These are phyloP conservation scores for Meteorus cinctellus DNA, from an alignment of 2,888 invertebrate genomes.

Conservation along the genomic window DNA sequence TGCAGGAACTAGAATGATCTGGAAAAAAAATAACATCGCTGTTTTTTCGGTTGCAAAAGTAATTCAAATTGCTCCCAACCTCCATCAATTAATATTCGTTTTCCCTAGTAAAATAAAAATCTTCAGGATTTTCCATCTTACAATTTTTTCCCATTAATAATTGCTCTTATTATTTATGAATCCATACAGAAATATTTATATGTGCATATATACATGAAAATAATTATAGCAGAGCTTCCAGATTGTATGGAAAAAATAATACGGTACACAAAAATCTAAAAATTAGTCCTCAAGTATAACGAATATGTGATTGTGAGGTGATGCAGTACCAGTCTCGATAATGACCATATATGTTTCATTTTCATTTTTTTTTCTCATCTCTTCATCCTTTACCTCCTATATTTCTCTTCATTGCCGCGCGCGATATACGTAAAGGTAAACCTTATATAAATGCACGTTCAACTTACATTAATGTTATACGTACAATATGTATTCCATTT, in stretches of 20 bases:
- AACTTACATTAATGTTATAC: background rate
- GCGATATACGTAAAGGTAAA: constrained; percentile 5
- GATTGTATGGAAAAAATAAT: constrained; percentile 32
- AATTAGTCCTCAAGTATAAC: constrained; percentile 58
- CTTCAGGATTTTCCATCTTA: background rate
- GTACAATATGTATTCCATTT: background rate
- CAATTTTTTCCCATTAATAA: background rate
- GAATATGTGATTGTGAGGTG: constrained; percentile 58
- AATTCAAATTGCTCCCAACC: too few species aligned
- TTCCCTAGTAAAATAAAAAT: too few species aligned
- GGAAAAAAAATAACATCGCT: too few species aligned
- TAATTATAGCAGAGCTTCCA: background rate
- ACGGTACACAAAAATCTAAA: constrained; percentile 56
- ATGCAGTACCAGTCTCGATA: constrained; percentile 35
- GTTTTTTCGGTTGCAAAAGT: too few species aligned
- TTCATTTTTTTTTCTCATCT: constrained; percentile 14
- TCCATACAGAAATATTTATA: background rate
- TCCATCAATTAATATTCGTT: too few species aligned
- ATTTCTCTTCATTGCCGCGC: constrained; percentile 35
- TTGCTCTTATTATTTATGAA: background rate
- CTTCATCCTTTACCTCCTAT: background rate
- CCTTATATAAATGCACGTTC: background rate
- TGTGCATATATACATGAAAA: background rate
- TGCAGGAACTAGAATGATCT: too few species aligned
- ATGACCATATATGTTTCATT: constrained; percentile 35